These are phyloP conservation scores for Gopherus flavomarginatus DNA, from an alignment of 2,113 vertebrate genomes.

Conservation along the genomic window DNA sequence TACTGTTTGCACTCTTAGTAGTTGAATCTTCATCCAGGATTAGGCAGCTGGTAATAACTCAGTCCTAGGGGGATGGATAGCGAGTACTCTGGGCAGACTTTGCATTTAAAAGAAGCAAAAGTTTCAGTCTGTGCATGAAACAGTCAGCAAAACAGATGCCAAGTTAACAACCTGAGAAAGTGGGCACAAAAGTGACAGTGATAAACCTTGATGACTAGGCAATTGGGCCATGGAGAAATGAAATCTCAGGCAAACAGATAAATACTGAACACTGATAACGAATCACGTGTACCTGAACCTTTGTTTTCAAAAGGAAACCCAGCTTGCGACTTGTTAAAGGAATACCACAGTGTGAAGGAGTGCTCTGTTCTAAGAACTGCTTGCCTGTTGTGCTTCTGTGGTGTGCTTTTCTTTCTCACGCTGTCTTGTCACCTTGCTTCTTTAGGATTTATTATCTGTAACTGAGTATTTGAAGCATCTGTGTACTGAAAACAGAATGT, in stretches of 20 bases:
- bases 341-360: not conserved
- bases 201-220: slow-evolving; percentile 53
- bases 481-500: not conserved
- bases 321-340: not conserved
- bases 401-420: not conserved
- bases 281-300: not conserved
- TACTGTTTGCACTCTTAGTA: not conserved
- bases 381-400: not conserved
- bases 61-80: not conserved
- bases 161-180: slow-evolving; percentile 57
- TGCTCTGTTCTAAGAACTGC: slow-evolving; percentile 3
- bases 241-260: slow-evolving; percentile 48
- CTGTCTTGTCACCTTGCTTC: not conserved
- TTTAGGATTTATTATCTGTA: slow-evolving; percentile 13
- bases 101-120: slow-evolving; percentile 47
- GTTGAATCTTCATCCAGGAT: not conserved
- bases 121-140: not conserved
- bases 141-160: slow-evolving; percentile 20
- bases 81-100: not conserved
- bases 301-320: slow-evolving; percentile 56
- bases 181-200: slow-evolving; percentile 54
- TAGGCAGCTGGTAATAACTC: not conserved
- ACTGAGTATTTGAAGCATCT: not conserved
- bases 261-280: slow-evolving; percentile 24
- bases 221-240: slow-evolving; percentile 24